phyloP scores from a whole-genome alignment of 2,797 vertebrate genomes.

The Poecilia velifera region DNA sequence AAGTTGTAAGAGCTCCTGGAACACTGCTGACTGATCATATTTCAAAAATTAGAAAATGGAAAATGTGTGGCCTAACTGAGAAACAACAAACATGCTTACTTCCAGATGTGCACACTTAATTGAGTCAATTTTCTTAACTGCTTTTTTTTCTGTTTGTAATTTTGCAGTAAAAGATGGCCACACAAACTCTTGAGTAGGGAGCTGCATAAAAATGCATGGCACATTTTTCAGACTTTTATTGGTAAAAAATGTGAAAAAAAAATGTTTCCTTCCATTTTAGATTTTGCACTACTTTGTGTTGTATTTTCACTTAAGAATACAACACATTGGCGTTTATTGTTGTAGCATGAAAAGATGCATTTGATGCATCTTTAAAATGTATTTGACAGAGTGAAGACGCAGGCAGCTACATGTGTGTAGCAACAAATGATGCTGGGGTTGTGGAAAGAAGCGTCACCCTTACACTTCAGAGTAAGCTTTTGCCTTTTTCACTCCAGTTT shows the following conservation, averaged over 20 bases:
- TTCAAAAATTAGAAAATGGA: not conserved
- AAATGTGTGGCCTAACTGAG: not conserved
- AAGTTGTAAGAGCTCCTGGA: not conserved
- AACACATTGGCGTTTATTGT: not conserved
- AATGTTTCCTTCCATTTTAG: not conserved
- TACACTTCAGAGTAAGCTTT: conserved; percentile 89
- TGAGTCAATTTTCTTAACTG: not conserved
- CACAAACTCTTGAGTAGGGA: not conserved
- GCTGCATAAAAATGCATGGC: not conserved
- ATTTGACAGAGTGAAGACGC: conserved; percentile 89
- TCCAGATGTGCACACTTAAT: not conserved
- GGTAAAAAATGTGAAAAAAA: not conserved
- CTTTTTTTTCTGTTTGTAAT: no score
- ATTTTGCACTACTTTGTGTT: not conserved
- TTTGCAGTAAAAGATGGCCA: not conserved
- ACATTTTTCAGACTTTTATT: not conserved
- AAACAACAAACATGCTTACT: not conserved
- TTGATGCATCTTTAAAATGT: not conserved
- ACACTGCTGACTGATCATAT: not conserved
- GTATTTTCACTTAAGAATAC: not conserved
- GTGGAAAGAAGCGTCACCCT: conserved; percentile 89
- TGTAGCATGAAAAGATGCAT: not conserved
- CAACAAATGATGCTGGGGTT: conserved; percentile 91
- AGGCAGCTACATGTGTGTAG: conserved; percentile 92
- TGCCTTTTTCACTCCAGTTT: not conserved